Evolutionary conservation across 2,113 vertebrate species (phyloP), one percentile per base, ranked within the genome.

Genomic region (Lipophrys pholis): DNA sequence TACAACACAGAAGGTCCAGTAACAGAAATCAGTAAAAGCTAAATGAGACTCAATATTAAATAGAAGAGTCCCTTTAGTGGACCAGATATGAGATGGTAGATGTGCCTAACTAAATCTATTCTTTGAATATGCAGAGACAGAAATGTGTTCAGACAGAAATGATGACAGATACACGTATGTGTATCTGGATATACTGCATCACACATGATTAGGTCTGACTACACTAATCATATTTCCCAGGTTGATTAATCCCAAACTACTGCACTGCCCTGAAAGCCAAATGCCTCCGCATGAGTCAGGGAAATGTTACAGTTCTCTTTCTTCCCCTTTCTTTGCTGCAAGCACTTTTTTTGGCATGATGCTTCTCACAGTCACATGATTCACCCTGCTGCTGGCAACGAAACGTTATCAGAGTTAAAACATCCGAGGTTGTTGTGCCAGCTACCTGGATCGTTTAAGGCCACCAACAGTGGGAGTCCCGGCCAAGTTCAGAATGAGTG

Each of bases 41-140:
- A 30, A 30, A 30, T 30, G 21, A 30, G 21, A 30, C 21, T 30
- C 21, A 30, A 30, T 30, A 30, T 30, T 30, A 30, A 4, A 30
- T 30, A 30, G 21, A 30, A 30, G 21, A 30, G 4, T 30, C 2
- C 2, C 21, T 30, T 30, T 30, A 30, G 21, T 30, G 21, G 21
- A 2, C 21, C 21, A 30, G 21, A 30, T 30, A 30, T 30, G 21
- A 52, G 21, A 52, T 11, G 36, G 50, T 30, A 51, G 36, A 64
- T 40, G 8, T 40, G 48, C 48, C 39, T 39, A 17, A 11, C 11
- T 51, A 11, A 49, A 15, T 15, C 17, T 11, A 64, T 12, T 50
- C 11, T 64, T 64, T 64, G 36, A 64, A 64, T 52, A 64, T 45
- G 11, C 43, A 45, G 43, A 45, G 43, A 6, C 11, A 45, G 43